Base-by-base conservation (phyloP, 2,888 invertebrate genomes). In the Clunio marinus region DNA sequence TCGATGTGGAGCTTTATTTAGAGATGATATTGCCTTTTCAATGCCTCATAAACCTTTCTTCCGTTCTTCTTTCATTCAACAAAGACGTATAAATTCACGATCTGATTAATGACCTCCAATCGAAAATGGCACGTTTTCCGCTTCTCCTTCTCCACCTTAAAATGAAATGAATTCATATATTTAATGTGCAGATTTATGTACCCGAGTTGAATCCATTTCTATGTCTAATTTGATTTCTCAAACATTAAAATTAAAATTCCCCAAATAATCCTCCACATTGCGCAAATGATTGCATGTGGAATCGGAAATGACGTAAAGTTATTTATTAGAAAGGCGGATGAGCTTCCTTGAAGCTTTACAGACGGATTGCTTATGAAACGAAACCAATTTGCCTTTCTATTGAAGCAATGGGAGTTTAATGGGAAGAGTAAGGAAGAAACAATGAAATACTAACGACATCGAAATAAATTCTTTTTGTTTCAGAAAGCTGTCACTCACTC, bases 1-100 rank as follows among this genome's bases (percentile, higher is more conserved):
- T 10, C 32, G 10, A 32, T 7, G 5, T 7, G 4, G 4, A n/a
- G 45, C 45, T 8, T 45, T 45, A n/a, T n/a, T n/a, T n/a, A n/a
- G n/a, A n/a, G n/a, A 59, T 59, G 59, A 59, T 2, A 59, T 59
- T 28, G 59, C 59, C 51, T 59, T 59, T 59, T 59, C 35, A 59
- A 28, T 13, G 59, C 59, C 25, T 35, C 25, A 17, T 51, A 51
- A 51, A 51, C 51, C 51, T 51, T 51, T 41, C n/a, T 51, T 51
- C 41, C 41, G 10, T 41, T 41, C 15, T 15, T 41, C 41, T 41
- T 32, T 32, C 15, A 41, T 41, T 51, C 20, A 51, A 51, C 20
- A 51, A 51, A 51, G 51, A 17, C 20, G 22, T 22, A 51, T 51
- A 51, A 51, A 51, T 51, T 51, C 51, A n/a, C 51, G 22, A 51